Conservation (phyloP, 1,140 invertebrate genomes). For the Drosophila orosa region DNA sequence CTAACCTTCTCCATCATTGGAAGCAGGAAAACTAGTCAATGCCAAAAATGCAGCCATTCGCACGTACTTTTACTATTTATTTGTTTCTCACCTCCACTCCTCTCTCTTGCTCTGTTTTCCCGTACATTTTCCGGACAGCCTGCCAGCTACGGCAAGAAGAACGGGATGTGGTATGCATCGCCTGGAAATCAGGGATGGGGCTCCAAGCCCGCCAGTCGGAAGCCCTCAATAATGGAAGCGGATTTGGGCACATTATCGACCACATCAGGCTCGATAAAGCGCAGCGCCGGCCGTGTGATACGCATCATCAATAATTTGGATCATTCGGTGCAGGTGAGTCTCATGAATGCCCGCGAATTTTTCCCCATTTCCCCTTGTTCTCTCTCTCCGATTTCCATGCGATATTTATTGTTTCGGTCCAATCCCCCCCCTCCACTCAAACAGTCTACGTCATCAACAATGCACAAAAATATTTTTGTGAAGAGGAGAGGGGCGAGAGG, state of each 20-base stretch:
- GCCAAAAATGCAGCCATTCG: slow-evolving; percentile 53
- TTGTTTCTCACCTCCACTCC: slow-evolving; percentile 48
- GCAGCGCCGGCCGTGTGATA: slow-evolving; percentile 93
- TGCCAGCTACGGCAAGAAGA: slow-evolving; percentile 94
- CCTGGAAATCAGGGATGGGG: slow-evolving; percentile 86
- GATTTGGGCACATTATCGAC: slow-evolving; percentile 88
- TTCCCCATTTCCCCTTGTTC: neutral
- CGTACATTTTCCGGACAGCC: slow-evolving; percentile 85
- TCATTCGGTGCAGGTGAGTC: slow-evolving; percentile 92
- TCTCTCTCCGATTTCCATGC: slow-evolving; percentile 9
- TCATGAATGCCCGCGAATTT: slow-evolving; percentile 7
- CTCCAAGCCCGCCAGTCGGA: slow-evolving; percentile 86
- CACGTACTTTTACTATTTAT: slow-evolving; percentile 70
- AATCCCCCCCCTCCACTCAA: neutral
- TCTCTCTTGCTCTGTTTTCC: slow-evolving; percentile 12
- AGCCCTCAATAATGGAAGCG: slow-evolving; percentile 90
- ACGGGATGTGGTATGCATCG: slow-evolving; percentile 92
- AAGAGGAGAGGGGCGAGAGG: neutral
- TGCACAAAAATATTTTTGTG: slow-evolving; percentile 55
- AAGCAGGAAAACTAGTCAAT: slow-evolving; percentile 24
- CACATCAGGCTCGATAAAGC: slow-evolving; percentile 88
- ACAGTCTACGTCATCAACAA: slow-evolving; percentile 38
- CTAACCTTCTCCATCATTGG: slow-evolving; percentile 7
- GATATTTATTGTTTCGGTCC: slow-evolving; percentile 58
- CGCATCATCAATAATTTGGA: slow-evolving; percentile 96